Base-by-base conservation (phyloP, 2,113 vertebrate species). In the Melanostigma gelatinosum region DNA sequence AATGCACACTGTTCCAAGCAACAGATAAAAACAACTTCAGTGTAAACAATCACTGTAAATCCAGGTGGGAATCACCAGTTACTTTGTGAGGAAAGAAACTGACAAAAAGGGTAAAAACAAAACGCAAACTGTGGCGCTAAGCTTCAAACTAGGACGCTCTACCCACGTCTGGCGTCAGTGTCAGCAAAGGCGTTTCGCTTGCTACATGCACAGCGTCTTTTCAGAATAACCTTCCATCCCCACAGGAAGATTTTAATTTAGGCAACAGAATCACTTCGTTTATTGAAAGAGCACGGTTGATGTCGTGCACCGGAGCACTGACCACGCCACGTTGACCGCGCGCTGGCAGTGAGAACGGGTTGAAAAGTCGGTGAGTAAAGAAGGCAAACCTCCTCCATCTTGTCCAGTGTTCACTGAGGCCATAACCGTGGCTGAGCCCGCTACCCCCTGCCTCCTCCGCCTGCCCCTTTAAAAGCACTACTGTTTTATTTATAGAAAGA, bases 401-500 rank as follows among this genome's bases (percentile, higher is more conserved):
- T 4, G 12, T 81, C 69, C 54, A 29, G 54, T 60, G 36, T 60
- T 68, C 78, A 57, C 71, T 46, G 73, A 48, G 55, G 71, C 62
- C 32, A 24, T 63, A 74, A 72, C 52, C 27, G n/a, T 15, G 46
- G 74, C 69, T 61, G 77, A 88, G 50, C 75, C 65, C n/a, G 0
- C 54, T 57, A 34, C 32, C 61, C 36, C 20, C 68, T 2, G 2
- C 79, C 27, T 50, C 44, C 62, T 80, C 34, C 52, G 61, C 36
- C 44, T 65, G n/a, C 64, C 71, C 73, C 75, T 83, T 85, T 91
- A 85, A 91, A 93, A 90, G 85, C 84, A 62, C 64, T 77, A 58
- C 86, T 91, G 77, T 84, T 91, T 94, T 92, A 93, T 93, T 92
- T 88, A 93, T 90, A 72, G 29, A 38, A 38, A 85, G 78, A 77